Percentiles rank a stretch among this genome's conserved stretches.
These are phyloP conservation scores for Galeopterus variegatus DNA, from an alignment of 2,113 vertebrate species.

Conservation along the genomic window DNA sequence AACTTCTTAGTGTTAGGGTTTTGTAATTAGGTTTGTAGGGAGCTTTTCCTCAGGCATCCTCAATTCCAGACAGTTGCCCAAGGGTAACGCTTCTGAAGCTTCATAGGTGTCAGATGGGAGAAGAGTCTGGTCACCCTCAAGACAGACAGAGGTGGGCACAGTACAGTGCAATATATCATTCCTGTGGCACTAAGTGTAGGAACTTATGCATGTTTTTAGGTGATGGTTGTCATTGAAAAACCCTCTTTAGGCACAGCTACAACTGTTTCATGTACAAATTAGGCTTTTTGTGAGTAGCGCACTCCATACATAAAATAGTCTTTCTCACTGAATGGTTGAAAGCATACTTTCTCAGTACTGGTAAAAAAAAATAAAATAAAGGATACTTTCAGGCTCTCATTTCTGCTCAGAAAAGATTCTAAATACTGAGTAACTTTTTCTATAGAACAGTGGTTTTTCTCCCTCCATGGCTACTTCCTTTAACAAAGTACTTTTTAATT, in stretches of 20 bases:
- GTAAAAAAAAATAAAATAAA: not conserved
- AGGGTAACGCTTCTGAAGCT: not conserved
- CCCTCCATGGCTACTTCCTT: constrained; percentile 40
- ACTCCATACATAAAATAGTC: not conserved
- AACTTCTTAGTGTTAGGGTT: not conserved
- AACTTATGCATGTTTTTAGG: not conserved
- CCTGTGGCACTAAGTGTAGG: not conserved
- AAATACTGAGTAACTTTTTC: constrained; percentile 59
- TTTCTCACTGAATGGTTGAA: not conserved
- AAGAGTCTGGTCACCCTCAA: not conserved
- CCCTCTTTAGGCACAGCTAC: not conserved
- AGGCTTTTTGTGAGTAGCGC: not conserved
- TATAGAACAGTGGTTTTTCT: not conserved
- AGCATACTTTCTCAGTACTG: not conserved
- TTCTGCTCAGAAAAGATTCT: constrained; percentile 60
- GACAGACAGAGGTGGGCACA: not conserved
- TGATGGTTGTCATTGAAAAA: not conserved
- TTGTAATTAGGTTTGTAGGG: not conserved
- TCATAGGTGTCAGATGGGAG: not conserved
- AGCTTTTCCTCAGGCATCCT: not conserved
- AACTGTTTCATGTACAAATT: not conserved
- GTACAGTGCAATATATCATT: not conserved
- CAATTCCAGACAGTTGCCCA: not conserved
- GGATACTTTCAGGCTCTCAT: not conserved
- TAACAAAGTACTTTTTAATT: constrained; percentile 44